Evolutionary conservation across 2,888 invertebrate genomes (phyloP), one percentile per base, ranked within the genome.

Genomic region (Drosophila acutilabella): DNA sequence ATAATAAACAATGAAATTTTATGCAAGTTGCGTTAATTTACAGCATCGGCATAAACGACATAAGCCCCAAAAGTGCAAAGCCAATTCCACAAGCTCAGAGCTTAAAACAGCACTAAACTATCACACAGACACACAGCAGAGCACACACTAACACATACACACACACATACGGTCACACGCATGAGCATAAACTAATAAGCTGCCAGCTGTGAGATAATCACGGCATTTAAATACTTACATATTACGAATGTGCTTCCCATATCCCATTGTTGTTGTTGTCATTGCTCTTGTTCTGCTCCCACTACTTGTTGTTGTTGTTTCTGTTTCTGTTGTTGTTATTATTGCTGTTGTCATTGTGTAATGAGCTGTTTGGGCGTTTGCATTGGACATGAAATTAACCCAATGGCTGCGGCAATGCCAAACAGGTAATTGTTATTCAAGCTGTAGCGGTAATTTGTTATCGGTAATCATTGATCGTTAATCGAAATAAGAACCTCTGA

Each of bases 1-100:
- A 82, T 72, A 66, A 60, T 67, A 77, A 75, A 68, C 64, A 79
- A 69, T 74, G 67, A 56, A 68, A 67, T 69, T 77, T 77, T 70
- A 57, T 71, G 68, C 66, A 33, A 58, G 70, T 64, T 60, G 65
- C 42, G 60, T 77, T 70, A 68, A 78, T 77, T 74, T 76, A 61
- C 50, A 67, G 42, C 77, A 62, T 45, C 59, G 65, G 59, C 60
- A 66, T 16, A 56, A 41, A 20, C 20, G 56, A 40, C 41, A 52
- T 36, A 48, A 38, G 51, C 45, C 47, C 41, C 45, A 75, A 62
- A 78, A 60, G 51, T 61, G 58, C 69, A 69, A 51, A 51, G 40
- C 38, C 56, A 50, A 26, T 52, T 13, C 40, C 59, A 36, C 16
- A 14, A 56, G 60, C 40, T 26, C 13, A 30, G 33, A 48, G 41